Evolutionary conservation across 1,140 invertebrate genomes (phyloP), one percentile per base, ranked within the genome.

Genomic region (Popillia japonica): DNA sequence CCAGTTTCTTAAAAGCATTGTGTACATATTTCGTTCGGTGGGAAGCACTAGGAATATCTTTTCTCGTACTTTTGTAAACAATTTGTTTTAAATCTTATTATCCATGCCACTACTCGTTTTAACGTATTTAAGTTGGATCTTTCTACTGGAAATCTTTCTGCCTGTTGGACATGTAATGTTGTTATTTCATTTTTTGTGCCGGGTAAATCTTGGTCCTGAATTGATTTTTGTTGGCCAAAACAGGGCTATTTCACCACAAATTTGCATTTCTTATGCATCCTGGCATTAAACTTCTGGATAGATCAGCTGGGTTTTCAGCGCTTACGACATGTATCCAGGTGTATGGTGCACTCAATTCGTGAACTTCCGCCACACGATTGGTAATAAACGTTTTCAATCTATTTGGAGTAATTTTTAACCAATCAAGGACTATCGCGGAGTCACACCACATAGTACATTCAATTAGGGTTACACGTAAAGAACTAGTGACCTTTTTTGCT

Each of bases 51-150:
- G 44, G 44, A 48, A 17, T 48, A 48, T 3, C 8, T 48, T 48
- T 48, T 17, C n/a, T 7, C 44, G 10, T 2, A 48, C 44, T 48
- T 48, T 48, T 48, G 44, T 48, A 48, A 48, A 48, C 44, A 48
- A 7, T 48, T 48, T 48, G 44, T 74, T 81, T 41, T 3, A 23
- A 34, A 74, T 78, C 6, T 23, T 72, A 20, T 23, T 82, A 83
- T n/a, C 83, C 72, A 34, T 78, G 78, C 83, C 80, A 85, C 86
- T 86, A 87, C 34, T 87, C 74, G 8, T 59, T 9, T 77, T 78
- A 81, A 27, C 75, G 23, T 9, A 61, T 64, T 6, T 87, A 72
- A 48, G 2, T 48, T 48, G 2, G 44, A 48, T 48, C 2, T 48
- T 48, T 48, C 44, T 14, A 80, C 68, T n/a, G 72, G 72, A 3